Evolutionary conservation across 1,140 invertebrate species (phyloP), one percentile per base, ranked within the genome.

Genomic region (Luehdorfia chinensis): DNA sequence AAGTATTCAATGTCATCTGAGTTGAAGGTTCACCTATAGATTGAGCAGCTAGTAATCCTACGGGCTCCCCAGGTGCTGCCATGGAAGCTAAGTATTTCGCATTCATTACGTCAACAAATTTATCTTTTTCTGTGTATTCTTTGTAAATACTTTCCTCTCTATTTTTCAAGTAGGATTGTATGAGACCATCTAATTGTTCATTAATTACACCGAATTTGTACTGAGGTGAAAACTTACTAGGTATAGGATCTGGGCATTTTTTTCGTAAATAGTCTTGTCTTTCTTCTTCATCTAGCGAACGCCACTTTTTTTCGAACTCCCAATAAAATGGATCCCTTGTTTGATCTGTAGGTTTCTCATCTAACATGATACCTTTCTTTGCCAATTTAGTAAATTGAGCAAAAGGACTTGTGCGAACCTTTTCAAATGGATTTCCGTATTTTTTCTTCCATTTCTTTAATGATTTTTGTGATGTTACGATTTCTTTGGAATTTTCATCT

Each of bases 1-100:
- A 99, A 21, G 98, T 99, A 70, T 99, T 99, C 54, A 99, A 81
- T 62, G 98, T 99, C 98, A 99, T 99, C 88, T 99, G 98, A 46
- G 98, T 99, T 1, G 97, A 99, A 0, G 98, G 98, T 87, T 99
- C 98, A 49, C 98, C 98, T 59, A 99, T 94, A 4, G 97, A 98
- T 89, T 95, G 94, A 12, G 98, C 98, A 11, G 98, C 98, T 43
- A 99, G 83, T 13, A 99, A 78, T 14, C 98, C 98, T 8, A 99
- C 98, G 6, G 97, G 93, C 86, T 99, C 98, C 1, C 98, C 98
- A 1, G 98, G 96, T 9, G 92, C 90, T 32, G 92, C 94, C 50
- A 96, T 75, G 0, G 94, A 91, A 57, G 90, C 91, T 66, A 97
- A 91, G 19, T 91, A 88, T 84, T 96, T 97, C 7, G 92, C 81